Conservation (phyloP, 1,140 invertebrate genomes). For the Meteorus sp. region DNA sequence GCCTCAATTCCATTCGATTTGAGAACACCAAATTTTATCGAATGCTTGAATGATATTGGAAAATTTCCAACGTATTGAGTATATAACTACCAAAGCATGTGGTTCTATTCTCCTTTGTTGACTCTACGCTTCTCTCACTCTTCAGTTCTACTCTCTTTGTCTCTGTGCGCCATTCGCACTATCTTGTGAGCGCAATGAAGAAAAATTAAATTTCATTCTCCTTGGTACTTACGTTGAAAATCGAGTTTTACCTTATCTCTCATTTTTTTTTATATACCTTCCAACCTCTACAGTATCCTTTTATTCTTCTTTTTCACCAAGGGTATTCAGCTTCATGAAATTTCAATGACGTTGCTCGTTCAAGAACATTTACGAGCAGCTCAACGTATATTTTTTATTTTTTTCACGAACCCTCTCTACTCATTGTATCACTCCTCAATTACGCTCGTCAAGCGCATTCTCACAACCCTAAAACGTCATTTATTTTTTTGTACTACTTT, state of each 20-base stretch:
- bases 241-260: background rate
- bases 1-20: background rate
- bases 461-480: no score
- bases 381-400: background rate
- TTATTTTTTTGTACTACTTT: no score
- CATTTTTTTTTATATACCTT: no score
- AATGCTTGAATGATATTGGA: background rate
- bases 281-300: no score
- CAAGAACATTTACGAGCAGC: background rate
- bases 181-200: background rate
- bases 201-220: constrained; percentile 1
- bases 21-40: background rate
- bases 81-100: background rate
- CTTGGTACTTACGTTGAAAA: background rate
- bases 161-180: no score
- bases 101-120: background rate
- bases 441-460: background rate
- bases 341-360: background rate
- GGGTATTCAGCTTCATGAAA: background rate
- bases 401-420: no score
- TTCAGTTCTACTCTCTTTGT: background rate
- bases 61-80: background rate
- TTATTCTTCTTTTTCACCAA: no score
- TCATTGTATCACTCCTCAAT: no score
- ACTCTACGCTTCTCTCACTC: background rate